phyloP scores from a whole-genome alignment of 2,113 vertebrate species.

The Hoplias malabaricus region DNA sequence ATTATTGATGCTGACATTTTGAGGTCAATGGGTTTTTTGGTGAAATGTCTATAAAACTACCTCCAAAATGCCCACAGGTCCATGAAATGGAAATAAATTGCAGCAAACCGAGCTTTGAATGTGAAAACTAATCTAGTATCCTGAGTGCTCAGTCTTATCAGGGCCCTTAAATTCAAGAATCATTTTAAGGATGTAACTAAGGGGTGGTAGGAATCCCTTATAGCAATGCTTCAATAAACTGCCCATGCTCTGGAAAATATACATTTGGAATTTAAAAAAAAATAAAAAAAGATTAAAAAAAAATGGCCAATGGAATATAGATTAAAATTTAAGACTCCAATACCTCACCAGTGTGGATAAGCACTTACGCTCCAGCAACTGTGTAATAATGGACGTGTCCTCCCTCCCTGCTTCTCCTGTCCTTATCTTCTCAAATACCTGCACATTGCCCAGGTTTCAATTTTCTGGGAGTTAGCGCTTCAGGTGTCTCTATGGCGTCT shows the following conservation, averaged over 20 bases:
- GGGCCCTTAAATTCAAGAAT: conserved; percentile 20
- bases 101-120: conserved; percentile 5
- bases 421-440: conserved; percentile 46
- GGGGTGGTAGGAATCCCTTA: background rate
- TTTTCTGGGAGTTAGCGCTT: conserved; percentile 38
- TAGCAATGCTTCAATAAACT: conserved; percentile 37
- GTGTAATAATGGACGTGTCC: conserved; percentile 48
- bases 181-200: conserved; percentile 34
- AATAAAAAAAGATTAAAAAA: background rate
- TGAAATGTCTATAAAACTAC: conserved; percentile 59
- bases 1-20: conserved; percentile 33
- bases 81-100: conserved; percentile 31
- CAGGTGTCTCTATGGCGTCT: conserved; percentile 5
- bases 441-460: conserved; percentile 46
- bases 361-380: conserved; percentile 37
- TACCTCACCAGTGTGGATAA: conserved; percentile 39
- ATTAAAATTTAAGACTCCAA: conserved; percentile 50
- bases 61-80: conserved; percentile 20
- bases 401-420: background rate
- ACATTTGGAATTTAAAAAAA: conserved; percentile 45
- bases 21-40: conserved; percentile 45
- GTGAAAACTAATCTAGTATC: conserved; percentile 1
- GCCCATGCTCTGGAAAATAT: conserved; percentile 43
- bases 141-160: conserved; percentile 20
- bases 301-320: conserved; percentile 34